Conservation (phyloP, 2,113 vertebrate species). For the Lepus timidus region DNA sequence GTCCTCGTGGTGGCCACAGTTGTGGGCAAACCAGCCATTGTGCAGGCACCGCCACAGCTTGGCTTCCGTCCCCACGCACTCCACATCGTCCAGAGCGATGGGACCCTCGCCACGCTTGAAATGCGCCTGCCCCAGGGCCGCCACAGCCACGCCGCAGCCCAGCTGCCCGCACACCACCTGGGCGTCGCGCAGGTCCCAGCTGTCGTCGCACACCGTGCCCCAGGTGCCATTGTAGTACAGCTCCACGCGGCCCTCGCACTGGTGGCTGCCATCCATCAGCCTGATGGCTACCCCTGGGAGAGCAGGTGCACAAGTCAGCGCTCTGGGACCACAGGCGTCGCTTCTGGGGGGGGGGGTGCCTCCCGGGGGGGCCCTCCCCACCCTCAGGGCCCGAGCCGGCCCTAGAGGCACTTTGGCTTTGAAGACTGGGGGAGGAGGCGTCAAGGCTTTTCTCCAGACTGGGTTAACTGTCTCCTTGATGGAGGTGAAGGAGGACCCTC, state of each 20-base stretch:
- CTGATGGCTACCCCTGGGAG: constrained; percentile 58
- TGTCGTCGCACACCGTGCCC: constrained; percentile 81
- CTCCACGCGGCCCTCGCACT: constrained; percentile 76
- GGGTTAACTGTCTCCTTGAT: not conserved
- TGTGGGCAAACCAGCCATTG: constrained; percentile 73
- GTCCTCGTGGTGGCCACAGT: constrained; percentile 83
- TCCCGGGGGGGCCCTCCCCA: no score
- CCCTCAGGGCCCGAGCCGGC: no score
- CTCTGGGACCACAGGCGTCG: not conserved
- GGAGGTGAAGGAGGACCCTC: not conserved
- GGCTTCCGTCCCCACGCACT: constrained; percentile 71
- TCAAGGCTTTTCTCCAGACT: not conserved
- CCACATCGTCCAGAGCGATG: constrained; percentile 75
- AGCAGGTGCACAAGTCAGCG: fast-evolving
- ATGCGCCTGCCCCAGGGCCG: constrained; percentile 45
- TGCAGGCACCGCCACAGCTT: constrained; percentile 72
- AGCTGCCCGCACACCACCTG: constrained; percentile 81
- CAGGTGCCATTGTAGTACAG: constrained; percentile 69
- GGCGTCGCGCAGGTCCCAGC: constrained; percentile 81
- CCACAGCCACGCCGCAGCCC: constrained; percentile 63
- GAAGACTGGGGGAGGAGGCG: not conserved
- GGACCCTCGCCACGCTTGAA: constrained; percentile 73
- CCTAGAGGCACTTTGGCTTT: not conserved
- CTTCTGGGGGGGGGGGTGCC: no score
- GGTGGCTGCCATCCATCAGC: constrained; percentile 58